A percentile compares a stretch with the other conserved stretches of the same genome.
These are phyloP conservation scores for Ericerus pela DNA, from an alignment of 1,140 invertebrate genomes.

Conservation along the genomic window DNA sequence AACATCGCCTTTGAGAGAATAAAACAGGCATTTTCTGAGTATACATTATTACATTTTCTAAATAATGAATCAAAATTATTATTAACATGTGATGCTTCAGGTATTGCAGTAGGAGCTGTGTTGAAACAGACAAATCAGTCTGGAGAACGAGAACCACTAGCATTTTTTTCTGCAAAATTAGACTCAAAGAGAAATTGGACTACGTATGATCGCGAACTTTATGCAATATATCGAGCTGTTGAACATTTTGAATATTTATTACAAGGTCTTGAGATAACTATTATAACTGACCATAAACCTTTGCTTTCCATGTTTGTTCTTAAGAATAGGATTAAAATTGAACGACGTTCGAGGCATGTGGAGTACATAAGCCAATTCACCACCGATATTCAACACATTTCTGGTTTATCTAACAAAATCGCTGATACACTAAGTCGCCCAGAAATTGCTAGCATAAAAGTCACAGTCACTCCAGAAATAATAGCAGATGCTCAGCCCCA, in stretches of 20 bases:
- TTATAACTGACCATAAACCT: constrained; percentile 30
- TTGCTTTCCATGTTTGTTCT: too few relatives aligned
- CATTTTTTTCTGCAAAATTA: constrained; percentile 22
- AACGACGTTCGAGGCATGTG: too few relatives aligned
- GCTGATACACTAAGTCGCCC: constrained; percentile 27
- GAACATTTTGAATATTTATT: too few relatives aligned
- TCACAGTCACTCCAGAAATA: constrained; percentile 16
- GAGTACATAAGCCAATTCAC: too few relatives aligned
- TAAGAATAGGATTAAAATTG: too few relatives aligned
- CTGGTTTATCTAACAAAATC: constrained; percentile 25
- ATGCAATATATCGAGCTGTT: constrained; percentile 26
- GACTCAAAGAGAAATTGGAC: constrained; percentile 19
- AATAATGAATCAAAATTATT: not conserved
- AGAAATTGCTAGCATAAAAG: constrained; percentile 17
- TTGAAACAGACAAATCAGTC: too few relatives aligned
- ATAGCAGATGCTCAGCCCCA: constrained; percentile 20
- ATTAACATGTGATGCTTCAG: not conserved
- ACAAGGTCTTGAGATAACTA: constrained; percentile 27
- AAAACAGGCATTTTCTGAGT: not conserved
- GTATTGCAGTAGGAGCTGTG: not conserved
- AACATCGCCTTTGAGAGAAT: not conserved
- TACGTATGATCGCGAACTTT: constrained; percentile 29
- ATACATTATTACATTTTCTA: too few relatives aligned
- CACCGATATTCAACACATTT: constrained; percentile 27
- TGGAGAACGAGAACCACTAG: constrained; percentile 18